Evolutionary conservation across 2,113 vertebrate species (phyloP).

Genomic region (Bagarius yarrelli): DNA sequence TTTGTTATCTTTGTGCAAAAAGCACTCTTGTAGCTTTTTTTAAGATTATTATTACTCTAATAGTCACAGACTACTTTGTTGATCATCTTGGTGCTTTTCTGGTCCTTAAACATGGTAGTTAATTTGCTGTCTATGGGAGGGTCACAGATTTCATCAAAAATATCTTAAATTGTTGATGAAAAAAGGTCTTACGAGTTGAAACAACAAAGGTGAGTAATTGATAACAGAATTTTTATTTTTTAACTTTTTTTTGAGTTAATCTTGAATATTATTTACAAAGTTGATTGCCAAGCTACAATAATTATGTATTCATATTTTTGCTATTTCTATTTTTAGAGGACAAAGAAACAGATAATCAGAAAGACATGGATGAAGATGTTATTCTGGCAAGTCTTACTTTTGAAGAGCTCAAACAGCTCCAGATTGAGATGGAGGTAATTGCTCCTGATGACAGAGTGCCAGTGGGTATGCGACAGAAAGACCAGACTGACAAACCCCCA

Average conservation of each 20-base stretch:
- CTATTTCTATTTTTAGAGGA: neutral
- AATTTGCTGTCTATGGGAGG: too few species aligned
- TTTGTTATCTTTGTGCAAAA: too few species aligned
- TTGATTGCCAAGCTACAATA: neutral
- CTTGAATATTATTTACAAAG: too few species aligned
- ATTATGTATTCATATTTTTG: neutral
- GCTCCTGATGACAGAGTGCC: slow-evolving; percentile 88
- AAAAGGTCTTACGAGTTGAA: neutral
- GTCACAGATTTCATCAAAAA: neutral
- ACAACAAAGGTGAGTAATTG: neutral
- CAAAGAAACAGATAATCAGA: slow-evolving; percentile 63
- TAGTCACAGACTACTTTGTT: too few species aligned
- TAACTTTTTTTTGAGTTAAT: too few species aligned
- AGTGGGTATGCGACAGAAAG: slow-evolving; percentile 88
- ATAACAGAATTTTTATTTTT: too few species aligned
- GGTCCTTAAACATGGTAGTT: too few species aligned
- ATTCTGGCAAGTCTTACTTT: slow-evolving; percentile 90
- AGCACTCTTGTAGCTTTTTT: too few species aligned
- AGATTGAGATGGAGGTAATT: slow-evolving; percentile 92
- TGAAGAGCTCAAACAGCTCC: slow-evolving; percentile 88
- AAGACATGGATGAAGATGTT: slow-evolving; percentile 88
- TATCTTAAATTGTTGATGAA: neutral
- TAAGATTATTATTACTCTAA: too few species aligned
- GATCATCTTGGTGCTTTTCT: too few species aligned
- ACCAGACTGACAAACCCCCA: slow-evolving; percentile 88